phyloP scores from a whole-genome alignment of 2,113 vertebrate genomes.

The Cromileptes altivelis region DNA sequence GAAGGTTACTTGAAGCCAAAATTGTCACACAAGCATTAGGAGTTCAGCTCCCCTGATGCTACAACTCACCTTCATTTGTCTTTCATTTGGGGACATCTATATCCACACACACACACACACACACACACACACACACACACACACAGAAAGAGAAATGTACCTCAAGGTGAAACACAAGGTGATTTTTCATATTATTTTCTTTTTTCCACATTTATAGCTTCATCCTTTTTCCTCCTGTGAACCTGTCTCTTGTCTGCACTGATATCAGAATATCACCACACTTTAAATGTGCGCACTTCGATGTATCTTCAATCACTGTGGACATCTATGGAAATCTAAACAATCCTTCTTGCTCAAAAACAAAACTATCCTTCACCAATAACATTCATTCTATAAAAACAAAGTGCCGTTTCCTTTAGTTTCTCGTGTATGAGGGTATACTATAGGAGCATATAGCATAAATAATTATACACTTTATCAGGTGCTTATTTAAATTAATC shows the following conservation, averaged over 20 bases:
- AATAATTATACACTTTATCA: background rate
- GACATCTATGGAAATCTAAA: background rate
- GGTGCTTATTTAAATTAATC: background rate
- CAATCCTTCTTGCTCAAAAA: background rate
- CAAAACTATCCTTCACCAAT: background rate
- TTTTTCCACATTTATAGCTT: background rate
- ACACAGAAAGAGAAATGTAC: conserved; percentile 15
- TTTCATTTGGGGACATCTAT: conserved; percentile 43
- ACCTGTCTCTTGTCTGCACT: background rate
- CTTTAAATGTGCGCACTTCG: background rate
- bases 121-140: conserved; percentile 20
- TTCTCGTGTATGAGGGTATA: background rate
- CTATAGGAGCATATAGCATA: background rate
- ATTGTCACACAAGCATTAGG: conserved; percentile 59
- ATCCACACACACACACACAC: conserved; percentile 1
- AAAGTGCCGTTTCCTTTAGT: background rate
- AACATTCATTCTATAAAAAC: background rate
- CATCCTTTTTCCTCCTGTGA: background rate
- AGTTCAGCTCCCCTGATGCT: conserved; percentile 55
- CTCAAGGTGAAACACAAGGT: conserved; percentile 50
- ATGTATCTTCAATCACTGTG: background rate
- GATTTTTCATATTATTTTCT: conserved; percentile 1
- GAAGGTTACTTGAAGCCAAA: conserved; percentile 61
- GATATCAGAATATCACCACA: background rate
- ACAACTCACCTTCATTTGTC: conserved; percentile 69